A percentile compares a stretch with the other conserved stretches of the same genome.
Conservation (phyloP, 2,113 vertebrate genomes). For the Channa argus region DNA sequence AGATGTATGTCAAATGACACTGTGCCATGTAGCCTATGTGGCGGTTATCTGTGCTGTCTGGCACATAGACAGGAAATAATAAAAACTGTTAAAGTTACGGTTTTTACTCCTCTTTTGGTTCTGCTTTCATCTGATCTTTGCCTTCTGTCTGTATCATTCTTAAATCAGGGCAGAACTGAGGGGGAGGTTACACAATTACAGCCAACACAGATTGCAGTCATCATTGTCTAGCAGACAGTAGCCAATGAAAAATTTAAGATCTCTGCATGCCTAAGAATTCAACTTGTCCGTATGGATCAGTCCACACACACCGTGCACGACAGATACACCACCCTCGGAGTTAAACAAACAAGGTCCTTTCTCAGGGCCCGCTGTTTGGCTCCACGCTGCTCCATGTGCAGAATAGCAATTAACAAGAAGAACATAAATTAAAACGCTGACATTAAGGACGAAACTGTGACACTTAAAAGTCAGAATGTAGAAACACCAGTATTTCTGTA, state of each 20-base stretch:
- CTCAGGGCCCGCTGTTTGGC: conserved; percentile 50
- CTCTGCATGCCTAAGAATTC: conserved; percentile 57
- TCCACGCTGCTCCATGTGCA: conserved; percentile 40
- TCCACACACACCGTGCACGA: conserved; percentile 21
- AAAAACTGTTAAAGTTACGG: conserved; percentile 36
- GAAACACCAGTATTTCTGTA: conserved; percentile 24
- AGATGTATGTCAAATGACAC: conserved; percentile 56
- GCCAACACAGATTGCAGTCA: conserved; percentile 52
- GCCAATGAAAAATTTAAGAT: conserved; percentile 72
- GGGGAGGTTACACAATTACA: conserved; percentile 42
- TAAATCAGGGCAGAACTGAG: conserved; percentile 8
- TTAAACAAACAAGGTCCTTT: conserved; percentile 74
- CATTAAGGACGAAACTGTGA: conserved; percentile 14
- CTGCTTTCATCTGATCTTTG: conserved; percentile 42
- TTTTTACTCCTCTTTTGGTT: conserved; percentile 23
- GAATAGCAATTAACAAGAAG: conserved; percentile 75
- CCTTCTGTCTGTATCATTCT: conserved; percentile 13
- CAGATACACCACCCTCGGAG: conserved; percentile 43
- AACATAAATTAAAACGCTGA: conserved; percentile 34
- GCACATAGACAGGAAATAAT: conserved; percentile 42
- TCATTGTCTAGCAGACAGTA: conserved; percentile 63
- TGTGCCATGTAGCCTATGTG: conserved; percentile 25
- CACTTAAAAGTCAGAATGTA: conserved; percentile 9
- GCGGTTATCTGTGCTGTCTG: conserved; percentile 37
- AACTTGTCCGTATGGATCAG: conserved; percentile 64